Conservation (phyloP, 1,140 invertebrate genomes). For the Lamellibrachia luymesi region DNA sequence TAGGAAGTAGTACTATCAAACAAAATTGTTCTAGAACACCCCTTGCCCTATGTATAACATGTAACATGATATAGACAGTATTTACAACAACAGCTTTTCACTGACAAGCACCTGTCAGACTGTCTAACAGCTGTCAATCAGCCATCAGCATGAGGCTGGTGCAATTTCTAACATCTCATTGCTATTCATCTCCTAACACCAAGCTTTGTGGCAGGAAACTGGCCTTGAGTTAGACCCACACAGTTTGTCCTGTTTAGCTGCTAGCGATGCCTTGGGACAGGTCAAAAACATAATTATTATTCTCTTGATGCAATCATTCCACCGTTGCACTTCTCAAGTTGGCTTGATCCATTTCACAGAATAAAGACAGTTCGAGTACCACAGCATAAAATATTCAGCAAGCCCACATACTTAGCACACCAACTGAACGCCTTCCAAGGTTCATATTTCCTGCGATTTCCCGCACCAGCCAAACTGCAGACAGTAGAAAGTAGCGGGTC, state of each 20-base stretch:
- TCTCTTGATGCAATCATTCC: not conserved
- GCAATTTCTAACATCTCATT: not conserved
- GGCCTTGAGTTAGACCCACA: not conserved
- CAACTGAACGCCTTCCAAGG: not conserved
- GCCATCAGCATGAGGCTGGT: not conserved
- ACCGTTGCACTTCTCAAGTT: not conserved
- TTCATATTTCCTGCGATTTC: not conserved
- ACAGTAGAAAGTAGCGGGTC: not conserved
- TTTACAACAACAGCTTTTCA: not conserved
- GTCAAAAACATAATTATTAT: not conserved
- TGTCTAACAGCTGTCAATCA: not conserved
- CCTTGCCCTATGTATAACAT: not conserved
- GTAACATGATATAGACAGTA: not conserved
- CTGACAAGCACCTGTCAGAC: not conserved
- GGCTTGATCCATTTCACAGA: not conserved
- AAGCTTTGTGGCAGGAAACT: not conserved
- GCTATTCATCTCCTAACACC: not conserved
- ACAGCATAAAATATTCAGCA: not conserved
- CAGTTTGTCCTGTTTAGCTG: not conserved
- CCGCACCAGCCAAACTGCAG: not conserved
- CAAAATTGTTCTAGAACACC: not conserved
- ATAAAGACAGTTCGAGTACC: not conserved
- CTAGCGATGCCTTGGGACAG: not conserved
- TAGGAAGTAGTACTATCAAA: not conserved
- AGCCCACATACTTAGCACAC: not conserved